A percentile compares a stretch with the other conserved stretches of the same genome.
phyloP scores from a whole-genome alignment of 2,888 invertebrate genomes.

The Carpatolechia fugitivella region DNA sequence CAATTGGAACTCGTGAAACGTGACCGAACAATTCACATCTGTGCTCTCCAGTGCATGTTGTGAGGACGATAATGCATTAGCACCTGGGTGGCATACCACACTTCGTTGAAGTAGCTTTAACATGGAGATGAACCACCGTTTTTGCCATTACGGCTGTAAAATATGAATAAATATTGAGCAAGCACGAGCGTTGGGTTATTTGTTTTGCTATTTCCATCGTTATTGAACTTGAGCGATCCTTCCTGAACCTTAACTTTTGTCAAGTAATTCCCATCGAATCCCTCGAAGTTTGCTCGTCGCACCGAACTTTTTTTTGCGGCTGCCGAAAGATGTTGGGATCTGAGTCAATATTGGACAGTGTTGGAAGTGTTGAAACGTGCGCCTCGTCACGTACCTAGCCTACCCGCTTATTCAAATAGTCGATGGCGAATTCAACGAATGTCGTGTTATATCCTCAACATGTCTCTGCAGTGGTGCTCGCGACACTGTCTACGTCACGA shows the following conservation, averaged over 20 bases:
- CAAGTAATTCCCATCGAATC: not conserved
- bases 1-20: constrained; percentile 28
- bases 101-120: too few relatives aligned
- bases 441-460: too few relatives aligned
- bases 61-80: not conserved
- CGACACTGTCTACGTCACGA: too few relatives aligned
- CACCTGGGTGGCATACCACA: not conserved
- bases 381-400: constrained; percentile 49
- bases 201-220: too few relatives aligned
- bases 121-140: too few relatives aligned
- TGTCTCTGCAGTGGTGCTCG: too few relatives aligned
- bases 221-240: too few relatives aligned
- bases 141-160: too few relatives aligned
- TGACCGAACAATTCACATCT: constrained; percentile 11
- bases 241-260: not conserved
- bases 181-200: too few relatives aligned
- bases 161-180: too few relatives aligned
- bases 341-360: constrained; percentile 36
- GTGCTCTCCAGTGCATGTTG: not conserved
- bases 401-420: not conserved
- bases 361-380: constrained; percentile 36
- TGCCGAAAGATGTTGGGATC: constrained; percentile 14
- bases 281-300: not conserved
- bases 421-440: too few relatives aligned
- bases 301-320: not conserved